Evolutionary conservation across 2,888 invertebrate species (phyloP), one percentile per base, ranked within the genome.

Genomic region (Chloroclystis v-ata): DNA sequence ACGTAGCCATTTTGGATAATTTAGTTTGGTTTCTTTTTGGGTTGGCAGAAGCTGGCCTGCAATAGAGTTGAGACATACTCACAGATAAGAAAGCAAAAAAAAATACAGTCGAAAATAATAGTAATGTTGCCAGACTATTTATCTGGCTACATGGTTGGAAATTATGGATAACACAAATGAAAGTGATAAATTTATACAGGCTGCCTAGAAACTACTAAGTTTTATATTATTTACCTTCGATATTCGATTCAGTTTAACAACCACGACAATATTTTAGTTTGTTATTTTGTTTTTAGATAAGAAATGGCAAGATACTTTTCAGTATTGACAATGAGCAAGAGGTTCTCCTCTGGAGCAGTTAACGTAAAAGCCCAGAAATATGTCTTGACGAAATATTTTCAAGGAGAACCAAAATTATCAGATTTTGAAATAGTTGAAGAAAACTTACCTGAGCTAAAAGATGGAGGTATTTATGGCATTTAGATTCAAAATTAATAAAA

Each of bases 361-460:
- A 79, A 71, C 80, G 75, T 91, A 24, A 85, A 79, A 52, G 89
- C 90, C 1, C 91, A 90, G 66, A 92, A 91, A 72, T 93, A 91
- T 78, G 86, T 93, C 11, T 73, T 92, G 9, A 89, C 81, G 0
- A 91, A 91, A 61, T 84, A 90, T 60, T 93, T 94, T 67, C 81
- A 90, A 56, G 93, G 92, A 0, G 89, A 90, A 63, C 93, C 94
- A 1, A 92, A 92, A 65, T 75, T 80, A 47, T 78, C 85, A 1
- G 92, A 94, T 74, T 90, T 94, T 48, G 76, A 89, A 69, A 72
- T 94, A 11, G 88, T 91, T 1, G 92, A 93, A 71, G 93, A 94
- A 72, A 89, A 91, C 44, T 67, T 94, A 35, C 90, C 90, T 1
- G 81, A 89, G 20, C 63, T 94, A 10, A 85, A 91, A 67, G 89